Evolutionary conservation across 2,113 vertebrate genomes (phyloP).

Genomic region (Orycteropus afer): DNA sequence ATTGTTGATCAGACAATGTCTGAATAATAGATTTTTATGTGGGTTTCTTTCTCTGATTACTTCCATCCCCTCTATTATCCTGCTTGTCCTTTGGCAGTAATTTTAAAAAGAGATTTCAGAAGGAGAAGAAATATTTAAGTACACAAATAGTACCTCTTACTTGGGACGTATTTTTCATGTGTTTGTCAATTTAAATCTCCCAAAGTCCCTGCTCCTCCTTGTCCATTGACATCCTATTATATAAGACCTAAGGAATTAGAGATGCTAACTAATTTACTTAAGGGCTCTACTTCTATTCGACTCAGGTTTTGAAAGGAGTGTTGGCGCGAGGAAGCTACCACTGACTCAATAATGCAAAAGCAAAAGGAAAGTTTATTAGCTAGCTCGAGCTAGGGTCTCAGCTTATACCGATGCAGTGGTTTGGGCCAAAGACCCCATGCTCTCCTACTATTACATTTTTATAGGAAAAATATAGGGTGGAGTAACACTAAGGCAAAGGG

Average conservation of each 20-base stretch:
- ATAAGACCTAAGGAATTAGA: neutral
- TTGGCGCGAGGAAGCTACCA: too few species aligned
- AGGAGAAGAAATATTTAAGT: too few species aligned
- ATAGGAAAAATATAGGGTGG: too few species aligned
- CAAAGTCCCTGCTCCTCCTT: too few species aligned
- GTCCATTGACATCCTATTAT: neutral
- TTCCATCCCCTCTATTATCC: neutral
- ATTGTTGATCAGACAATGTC: neutral
- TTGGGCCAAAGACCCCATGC: too few species aligned
- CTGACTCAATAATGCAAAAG: too few species aligned
- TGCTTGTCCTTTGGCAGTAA: neutral
- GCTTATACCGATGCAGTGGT: too few species aligned
- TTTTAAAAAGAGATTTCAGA: neutral
- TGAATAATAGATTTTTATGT: neutral
- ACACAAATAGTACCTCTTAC: neutral
- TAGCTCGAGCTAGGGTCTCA: too few species aligned
- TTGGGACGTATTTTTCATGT: neutral
- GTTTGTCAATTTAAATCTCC: neutral
- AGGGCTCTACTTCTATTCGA: accelerated
- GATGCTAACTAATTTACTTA: neutral
- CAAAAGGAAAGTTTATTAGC: too few species aligned
- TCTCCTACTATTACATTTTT: too few species aligned
- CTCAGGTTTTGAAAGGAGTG: too few species aligned
- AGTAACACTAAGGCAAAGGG: too few species aligned
- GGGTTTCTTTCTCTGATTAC: neutral